Base-by-base conservation (phyloP, 1,140 invertebrate species). In the Cataglyphis hispanica region DNA sequence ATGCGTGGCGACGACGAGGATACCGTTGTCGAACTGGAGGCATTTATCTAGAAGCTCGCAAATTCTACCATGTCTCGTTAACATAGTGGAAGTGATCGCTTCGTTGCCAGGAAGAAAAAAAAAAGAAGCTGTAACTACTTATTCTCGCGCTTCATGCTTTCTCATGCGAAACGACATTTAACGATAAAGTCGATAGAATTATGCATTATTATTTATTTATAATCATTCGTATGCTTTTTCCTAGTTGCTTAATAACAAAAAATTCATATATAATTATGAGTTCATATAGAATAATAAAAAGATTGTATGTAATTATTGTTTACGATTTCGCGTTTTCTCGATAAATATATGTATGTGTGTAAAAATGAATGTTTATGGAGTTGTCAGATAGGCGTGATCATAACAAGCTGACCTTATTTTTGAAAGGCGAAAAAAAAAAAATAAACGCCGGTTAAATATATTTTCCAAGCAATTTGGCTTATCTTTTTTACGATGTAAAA, bases 61-160 rank as follows among this genome's bases (percentile, higher is more conserved):
- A 83, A 83, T 83, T 83, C 67, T 69, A 31, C 22, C 50, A n/a
- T 50, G 78, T 56, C 78, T 81, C 43, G 53, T 83, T 72, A 83
- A 83, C 53, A 56, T 43, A 46, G 72, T 53, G 53, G 25, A 56
- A 81, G 63, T 11, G 34, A n/a, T 19, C 37, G 66, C 50, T 11
- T 11, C 22, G 37, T 5, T 8, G 7, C 31, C 0, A 40, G 11
- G 5, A 40, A 43, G 60, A 83, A 60, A 43, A 60, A 83, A 60
- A 16, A 50, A 50, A 50, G 46, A 43, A 19, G 67, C 37, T 25
- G 19, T n/a, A 74, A 74, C 66, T 19, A n/a, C 25, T 61, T 43
- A 61, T 72, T 34, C 63, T n/a, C 31, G 63, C 64, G 63, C 46
- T 27, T 56, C 50, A 10, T 81, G 67, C 53, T 25, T 61, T 46